Evolutionary conservation across 2,888 invertebrate genomes (phyloP), one percentile per base, ranked within the genome.

Genomic region (Leptogaster cylindrica): DNA sequence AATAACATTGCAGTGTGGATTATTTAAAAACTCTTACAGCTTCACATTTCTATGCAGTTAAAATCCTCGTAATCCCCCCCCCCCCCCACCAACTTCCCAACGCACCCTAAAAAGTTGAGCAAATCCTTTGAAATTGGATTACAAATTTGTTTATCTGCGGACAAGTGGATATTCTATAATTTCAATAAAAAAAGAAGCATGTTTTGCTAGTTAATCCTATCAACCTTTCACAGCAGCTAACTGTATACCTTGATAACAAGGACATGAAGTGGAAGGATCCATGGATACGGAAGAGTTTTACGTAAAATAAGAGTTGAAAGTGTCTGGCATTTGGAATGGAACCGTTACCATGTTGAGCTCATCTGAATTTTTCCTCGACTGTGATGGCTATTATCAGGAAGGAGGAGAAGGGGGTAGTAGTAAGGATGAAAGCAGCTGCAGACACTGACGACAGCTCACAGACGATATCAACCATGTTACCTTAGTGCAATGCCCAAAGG

Each of bases 51-150:
- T 55, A 55, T 12, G 27, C 28, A n/a, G n/a, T 10, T 39, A 36
- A 36, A 39, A 55, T 55, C 36, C 36, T 7, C 16, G 23, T 55
- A 55, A 55, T 55, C 39, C 55, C 16, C 48, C 55, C 23, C 55
- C n/a, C n/a, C n/a, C n/a, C n/a, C n/a, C n/a, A n/a, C n/a, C n/a
- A n/a, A n/a, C n/a, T n/a, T n/a, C n/a, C n/a, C n/a, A n/a, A n/a
- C n/a, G n/a, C n/a, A n/a, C n/a, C n/a, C n/a, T 31, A 33, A 55
- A 36, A 55, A 23, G 50, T 55, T 36, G 23, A 33, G 31, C 39
- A 55, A 55, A 55, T 55, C 55, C 55, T 55, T 55, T 55, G 55
- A 55, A 55, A 55, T 55, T 55, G 55, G 55, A 55, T 55, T 55
- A 55, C 55, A 55, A 39, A 55, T 55, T 55, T 55, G 55, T 55